Base-by-base conservation (phyloP, 2,888 invertebrate species). In the Parnassius smintheus region DNA sequence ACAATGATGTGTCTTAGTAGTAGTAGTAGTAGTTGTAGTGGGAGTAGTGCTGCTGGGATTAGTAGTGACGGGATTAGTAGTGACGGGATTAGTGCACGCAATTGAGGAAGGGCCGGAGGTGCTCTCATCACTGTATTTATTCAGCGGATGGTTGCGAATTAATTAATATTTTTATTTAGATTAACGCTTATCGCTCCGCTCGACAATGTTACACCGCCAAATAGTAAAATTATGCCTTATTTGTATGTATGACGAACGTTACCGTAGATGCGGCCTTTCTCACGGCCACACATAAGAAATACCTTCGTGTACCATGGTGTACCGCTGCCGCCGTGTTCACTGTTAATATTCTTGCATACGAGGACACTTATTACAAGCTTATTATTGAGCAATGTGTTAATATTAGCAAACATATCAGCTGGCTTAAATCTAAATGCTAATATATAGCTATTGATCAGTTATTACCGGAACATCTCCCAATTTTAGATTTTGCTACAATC, bases 181-280 rank as follows among this genome's bases (percentile, higher is more conserved):
- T 56, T 46, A 3, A 56, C 62, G 65, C 66, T 62, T 52, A 50
- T 45, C 59, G 67, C 58, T 50, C 48, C 65, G 55, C 61, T 44
- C 54, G 55, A 65, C 53, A 61, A 18, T 53, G 56, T 53, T 45
- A 45, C 42, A 7, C 12, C 44, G 59, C 18, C 13, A 41, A n/a
- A 49, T 50, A 25, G 50, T 64, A 56, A 64, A 64, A 56, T 64
- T 61, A 51, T 55, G 53, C 61, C 69, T 66, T 68, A 72, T 75
- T 74, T 67, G 74, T 75, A 75, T 75, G 75, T 74, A 68, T 64
- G 72, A 66, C 69, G 64, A 66, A 68, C 67, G 53, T 52, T 53
- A 52, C 66, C 61, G 54, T 66, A 46, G 61, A 53, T 66, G 56
- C 66, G 70, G 67, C 70, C 69, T 75, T 73, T 75, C 75, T 74